These are phyloP conservation scores for Hydrochoerus hydrochaeris DNA, from an alignment of 2,113 vertebrate species.

Conservation along the genomic window DNA sequence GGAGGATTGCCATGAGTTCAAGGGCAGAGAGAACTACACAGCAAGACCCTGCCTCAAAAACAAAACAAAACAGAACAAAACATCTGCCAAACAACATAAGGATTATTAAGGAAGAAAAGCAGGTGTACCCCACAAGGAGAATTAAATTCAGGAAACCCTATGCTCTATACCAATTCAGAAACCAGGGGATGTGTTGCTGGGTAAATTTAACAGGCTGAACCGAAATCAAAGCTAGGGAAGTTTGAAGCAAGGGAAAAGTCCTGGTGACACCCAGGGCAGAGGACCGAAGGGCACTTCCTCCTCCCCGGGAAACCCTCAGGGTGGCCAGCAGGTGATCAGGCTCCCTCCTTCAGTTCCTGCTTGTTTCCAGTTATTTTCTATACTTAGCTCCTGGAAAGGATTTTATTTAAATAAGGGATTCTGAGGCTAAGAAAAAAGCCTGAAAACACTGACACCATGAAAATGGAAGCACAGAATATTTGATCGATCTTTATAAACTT, in stretches of 20 bases:
- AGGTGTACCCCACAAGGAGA: background rate
- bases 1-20: background rate
- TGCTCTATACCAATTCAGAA: background rate
- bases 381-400: background rate
- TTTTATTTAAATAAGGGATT: conserved; percentile 43
- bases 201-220: background rate
- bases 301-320: background rate
- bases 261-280: background rate
- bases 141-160: background rate
- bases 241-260: background rate
- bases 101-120: background rate
- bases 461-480: background rate
- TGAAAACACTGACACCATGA: background rate
- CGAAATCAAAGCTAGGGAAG: background rate
- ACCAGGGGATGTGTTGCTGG: background rate
- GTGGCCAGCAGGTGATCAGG: background rate
- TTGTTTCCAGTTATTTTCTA: background rate
- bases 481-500: background rate
- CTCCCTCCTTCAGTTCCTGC: too few species aligned
- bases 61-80: background rate
- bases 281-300: background rate
- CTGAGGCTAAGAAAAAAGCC: conserved; percentile 33
- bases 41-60: background rate
- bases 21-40: background rate
- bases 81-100: background rate